phyloP scores from a whole-genome alignment of 2,113 vertebrate genomes.

The Turdus rufiventris region DNA sequence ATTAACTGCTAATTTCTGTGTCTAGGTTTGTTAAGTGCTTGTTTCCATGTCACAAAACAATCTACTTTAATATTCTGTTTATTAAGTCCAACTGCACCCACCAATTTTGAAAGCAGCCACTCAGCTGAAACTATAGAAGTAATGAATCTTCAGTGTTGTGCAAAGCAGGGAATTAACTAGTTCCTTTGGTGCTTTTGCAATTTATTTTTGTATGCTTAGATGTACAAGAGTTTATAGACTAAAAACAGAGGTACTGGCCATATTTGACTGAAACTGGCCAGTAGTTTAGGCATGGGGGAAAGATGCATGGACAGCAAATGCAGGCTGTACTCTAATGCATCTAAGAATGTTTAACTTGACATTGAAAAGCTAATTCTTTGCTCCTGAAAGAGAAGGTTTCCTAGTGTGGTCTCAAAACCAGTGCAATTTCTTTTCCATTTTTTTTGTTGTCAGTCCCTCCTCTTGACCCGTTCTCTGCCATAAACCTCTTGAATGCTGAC shows the following conservation, averaged over 20 bases:
- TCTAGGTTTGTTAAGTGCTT: conserved; percentile 18
- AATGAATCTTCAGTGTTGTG: not conserved
- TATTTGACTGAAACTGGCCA: not conserved
- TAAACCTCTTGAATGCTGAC: not conserved
- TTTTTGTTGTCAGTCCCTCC: not conserved
- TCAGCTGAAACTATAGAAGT: conserved; percentile 10
- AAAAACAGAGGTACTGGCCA: not conserved
- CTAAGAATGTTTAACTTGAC: not conserved
- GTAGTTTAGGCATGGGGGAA: not conserved
- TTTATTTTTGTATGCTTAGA: not conserved
- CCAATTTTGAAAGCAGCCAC: conserved; percentile 25
- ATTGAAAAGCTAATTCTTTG: not conserved
- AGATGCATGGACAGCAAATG: not conserved
- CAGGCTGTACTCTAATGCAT: not conserved
- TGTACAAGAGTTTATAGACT: not conserved
- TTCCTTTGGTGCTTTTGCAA: not conserved
- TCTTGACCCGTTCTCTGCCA: not conserved
- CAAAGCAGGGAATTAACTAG: not conserved
- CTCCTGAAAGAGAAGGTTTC: not conserved
- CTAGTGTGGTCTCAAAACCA: not conserved
- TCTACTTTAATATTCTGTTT: conserved; percentile 1
- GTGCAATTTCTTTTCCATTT: not conserved
- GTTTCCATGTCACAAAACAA: not conserved
- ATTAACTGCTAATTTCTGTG: conserved; percentile 7
- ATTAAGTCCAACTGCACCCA: not conserved